These are phyloP conservation scores for Gonioctena quinquepunctata DNA, from an alignment of 1,140 invertebrate genomes.

Conservation along the genomic window DNA sequence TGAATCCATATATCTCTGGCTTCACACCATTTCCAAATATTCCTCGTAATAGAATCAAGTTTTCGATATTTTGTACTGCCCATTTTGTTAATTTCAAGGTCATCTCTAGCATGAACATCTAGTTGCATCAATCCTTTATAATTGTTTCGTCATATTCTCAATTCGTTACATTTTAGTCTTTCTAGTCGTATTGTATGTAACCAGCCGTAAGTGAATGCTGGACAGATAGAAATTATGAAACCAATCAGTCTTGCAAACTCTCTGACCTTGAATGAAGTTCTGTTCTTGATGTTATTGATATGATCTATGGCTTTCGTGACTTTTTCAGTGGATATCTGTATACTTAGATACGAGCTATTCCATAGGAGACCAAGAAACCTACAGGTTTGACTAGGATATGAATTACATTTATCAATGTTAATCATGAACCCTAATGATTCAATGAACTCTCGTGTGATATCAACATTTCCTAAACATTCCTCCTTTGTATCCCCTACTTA, in stretches of 20 bases:
- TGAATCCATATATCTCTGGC: constrained; percentile 33
- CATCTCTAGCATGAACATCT: too few relatives aligned
- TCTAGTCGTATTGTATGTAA: constrained; percentile 34
- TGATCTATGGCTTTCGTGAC: background rate
- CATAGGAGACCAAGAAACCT: constrained; percentile 21
- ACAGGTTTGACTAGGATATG: constrained; percentile 1
- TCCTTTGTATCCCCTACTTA: constrained; percentile 1
- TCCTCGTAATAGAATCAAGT: background rate
- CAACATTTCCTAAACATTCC: background rate
- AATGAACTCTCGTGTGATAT: background rate
- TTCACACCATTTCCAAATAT: constrained; percentile 47
- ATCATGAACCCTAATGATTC: constrained; percentile 20
- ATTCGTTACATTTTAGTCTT: constrained; percentile 24
- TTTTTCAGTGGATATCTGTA: constrained; percentile 15
- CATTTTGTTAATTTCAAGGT: constrained; percentile 49
- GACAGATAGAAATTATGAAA: constrained; percentile 20
- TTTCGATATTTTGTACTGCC: constrained; percentile 22
- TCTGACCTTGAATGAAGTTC: background rate
- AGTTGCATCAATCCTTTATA: too few relatives aligned
- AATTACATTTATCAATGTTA: constrained; percentile 17
- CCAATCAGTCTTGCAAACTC: constrained; percentile 29
- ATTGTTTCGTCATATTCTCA: too few relatives aligned
- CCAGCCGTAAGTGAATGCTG: constrained; percentile 29
- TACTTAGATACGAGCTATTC: background rate
- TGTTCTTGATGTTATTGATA: background rate